These are phyloP conservation scores for Falcaria lacertinaria DNA, from an alignment of 2,888 invertebrate genomes.

Conservation along the genomic window DNA sequence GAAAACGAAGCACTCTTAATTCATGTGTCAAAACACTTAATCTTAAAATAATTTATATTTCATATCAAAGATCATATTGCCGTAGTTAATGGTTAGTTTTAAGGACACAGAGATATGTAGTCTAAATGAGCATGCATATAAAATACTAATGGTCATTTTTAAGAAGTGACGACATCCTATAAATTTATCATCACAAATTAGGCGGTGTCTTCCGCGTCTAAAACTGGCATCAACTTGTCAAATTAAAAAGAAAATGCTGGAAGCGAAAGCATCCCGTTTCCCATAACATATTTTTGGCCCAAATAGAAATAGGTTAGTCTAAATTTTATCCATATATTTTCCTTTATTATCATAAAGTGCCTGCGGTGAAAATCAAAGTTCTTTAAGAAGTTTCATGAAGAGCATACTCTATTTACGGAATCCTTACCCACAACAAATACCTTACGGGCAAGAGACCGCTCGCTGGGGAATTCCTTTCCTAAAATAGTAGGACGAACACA, in stretches of 20 bases:
- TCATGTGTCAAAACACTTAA: too few species aligned
- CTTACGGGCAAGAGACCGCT: constrained; percentile 16
- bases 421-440: constrained; percentile 27
- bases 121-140: constrained; percentile 9
- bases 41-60: too few species aligned
- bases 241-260: constrained; percentile 35
- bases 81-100: too few species aligned
- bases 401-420: constrained; percentile 15
- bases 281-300: constrained; percentile 2
- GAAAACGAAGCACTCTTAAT: too few species aligned
- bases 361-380: background rate
- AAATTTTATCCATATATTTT: too few species aligned
- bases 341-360: too few species aligned
- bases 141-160: constrained; percentile 15
- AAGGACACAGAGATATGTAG: background rate
- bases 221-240: constrained; percentile 37
- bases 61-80: too few species aligned
- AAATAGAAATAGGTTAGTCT: too few species aligned
- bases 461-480: constrained; percentile 23
- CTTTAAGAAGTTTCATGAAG: constrained; percentile 5
- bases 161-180: constrained; percentile 33
- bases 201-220: constrained; percentile 54
- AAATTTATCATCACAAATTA: constrained; percentile 65
- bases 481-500: constrained; percentile 27
- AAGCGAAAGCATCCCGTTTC: constrained; percentile 29